Conservation (phyloP, 2,113 vertebrate genomes). For the Genyomyrus donnyi region DNA sequence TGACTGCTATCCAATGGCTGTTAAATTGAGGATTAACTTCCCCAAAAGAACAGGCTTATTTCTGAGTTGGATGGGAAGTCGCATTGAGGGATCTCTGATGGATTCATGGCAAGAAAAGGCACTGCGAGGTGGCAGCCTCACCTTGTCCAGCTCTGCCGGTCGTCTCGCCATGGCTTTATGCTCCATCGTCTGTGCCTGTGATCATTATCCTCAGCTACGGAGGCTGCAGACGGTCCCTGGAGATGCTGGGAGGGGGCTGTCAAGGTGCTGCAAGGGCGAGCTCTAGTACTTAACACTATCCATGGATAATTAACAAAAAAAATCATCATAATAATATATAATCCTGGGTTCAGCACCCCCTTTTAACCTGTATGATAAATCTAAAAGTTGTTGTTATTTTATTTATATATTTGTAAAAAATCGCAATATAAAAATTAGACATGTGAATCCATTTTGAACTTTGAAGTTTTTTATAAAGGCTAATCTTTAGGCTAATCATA, state of each 20-base stretch:
- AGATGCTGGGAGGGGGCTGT: neutral
- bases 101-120: neutral
- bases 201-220: neutral
- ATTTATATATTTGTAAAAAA: neutral
- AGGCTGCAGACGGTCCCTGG: neutral
- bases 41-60: neutral
- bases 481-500: neutral
- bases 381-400: neutral
- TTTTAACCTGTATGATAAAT: neutral
- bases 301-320: neutral
- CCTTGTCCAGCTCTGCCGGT: neutral
- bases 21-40: neutral
- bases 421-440: neutral
- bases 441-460: neutral
- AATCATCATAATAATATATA: neutral
- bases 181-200: neutral
- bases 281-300: neutral
- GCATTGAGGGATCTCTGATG: neutral
- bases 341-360: neutral
- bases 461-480: neutral
- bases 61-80: neutral
- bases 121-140: neutral
- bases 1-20: neutral
- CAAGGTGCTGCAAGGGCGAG: neutral
- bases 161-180: neutral